phyloP scores from a whole-genome alignment of 2,888 invertebrate species.

The Caenorhabditis becei region DNA sequence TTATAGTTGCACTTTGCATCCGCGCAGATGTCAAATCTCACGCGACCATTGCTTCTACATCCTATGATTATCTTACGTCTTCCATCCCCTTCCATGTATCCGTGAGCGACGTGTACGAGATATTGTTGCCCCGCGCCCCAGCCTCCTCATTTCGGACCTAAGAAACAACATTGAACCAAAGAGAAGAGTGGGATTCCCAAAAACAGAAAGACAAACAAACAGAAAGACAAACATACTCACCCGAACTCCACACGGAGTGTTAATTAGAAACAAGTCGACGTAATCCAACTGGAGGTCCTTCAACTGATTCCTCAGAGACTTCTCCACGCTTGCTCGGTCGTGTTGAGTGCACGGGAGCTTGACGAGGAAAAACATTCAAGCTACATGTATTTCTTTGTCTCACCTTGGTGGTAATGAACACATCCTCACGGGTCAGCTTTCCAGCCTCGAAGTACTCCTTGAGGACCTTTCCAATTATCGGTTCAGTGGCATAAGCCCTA shows the following conservation, averaged over 20 bases:
- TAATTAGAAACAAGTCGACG: conserved; percentile 62
- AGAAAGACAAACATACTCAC: background rate
- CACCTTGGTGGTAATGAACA: conserved; percentile 67
- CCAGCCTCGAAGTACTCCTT: conserved; percentile 86
- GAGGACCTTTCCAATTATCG: conserved; percentile 86
- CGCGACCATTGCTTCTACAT: background rate
- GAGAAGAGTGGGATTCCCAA: no score
- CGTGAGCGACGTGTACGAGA: conserved; percentile 9
- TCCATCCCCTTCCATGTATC: conserved; percentile 67
- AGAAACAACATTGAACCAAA: background rate
- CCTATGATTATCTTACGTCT: conserved; percentile 32
- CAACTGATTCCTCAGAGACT: conserved; percentile 43
- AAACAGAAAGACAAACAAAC: background rate
- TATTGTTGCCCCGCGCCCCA: background rate
- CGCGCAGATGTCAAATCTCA: conserved; percentile 10
- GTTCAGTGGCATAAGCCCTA: conserved; percentile 87
- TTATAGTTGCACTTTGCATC: background rate
- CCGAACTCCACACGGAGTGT: conserved; percentile 49
- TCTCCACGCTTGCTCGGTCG: conserved; percentile 28
- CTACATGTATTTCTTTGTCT: no score
- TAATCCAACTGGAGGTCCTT: conserved; percentile 51
- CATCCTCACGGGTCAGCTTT: conserved; percentile 82
- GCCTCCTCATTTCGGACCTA: background rate
- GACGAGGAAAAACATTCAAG: conserved; percentile 6
- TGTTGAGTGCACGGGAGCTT: conserved; percentile 55